Percentiles rank a stretch among this genome's conserved stretches.
Conservation (phyloP, 1,140 invertebrate species). For the Hyles vespertilio region DNA sequence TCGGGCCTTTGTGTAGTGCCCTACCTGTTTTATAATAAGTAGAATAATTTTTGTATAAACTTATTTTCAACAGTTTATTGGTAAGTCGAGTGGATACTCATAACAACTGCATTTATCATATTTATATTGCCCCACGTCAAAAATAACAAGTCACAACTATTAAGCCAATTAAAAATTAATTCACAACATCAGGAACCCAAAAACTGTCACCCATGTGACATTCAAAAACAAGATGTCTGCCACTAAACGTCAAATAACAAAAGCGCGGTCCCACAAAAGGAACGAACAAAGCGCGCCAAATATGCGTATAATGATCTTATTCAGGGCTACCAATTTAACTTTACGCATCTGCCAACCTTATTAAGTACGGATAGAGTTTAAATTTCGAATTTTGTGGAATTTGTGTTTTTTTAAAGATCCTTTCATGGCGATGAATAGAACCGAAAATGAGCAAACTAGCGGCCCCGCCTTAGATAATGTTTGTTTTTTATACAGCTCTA, state of each 20-base stretch:
- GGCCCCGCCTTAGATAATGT: conserved; percentile 35
- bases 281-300: conserved; percentile 56
- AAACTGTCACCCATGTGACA: conserved; percentile 28
- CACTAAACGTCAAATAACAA: conserved; percentile 61
- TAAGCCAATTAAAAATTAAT: conserved; percentile 5
- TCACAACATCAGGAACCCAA: conserved; percentile 26
- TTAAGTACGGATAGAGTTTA: conserved; percentile 19
- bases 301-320: conserved; percentile 68
- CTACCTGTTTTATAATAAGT: too few species aligned
- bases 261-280: conserved; percentile 41
- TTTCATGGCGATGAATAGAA: conserved; percentile 40
- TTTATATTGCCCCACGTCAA: background rate
- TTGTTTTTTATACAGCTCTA: conserved; percentile 9
- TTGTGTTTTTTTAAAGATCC: conserved; percentile 28
- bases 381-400: conserved; percentile 15
- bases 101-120: too few species aligned
- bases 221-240: conserved; percentile 66
- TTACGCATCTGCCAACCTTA: conserved; percentile 15
- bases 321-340: conserved; percentile 25
- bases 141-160: too few species aligned
- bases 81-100: too few species aligned
- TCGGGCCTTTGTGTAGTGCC: too few species aligned
- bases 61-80: too few species aligned
- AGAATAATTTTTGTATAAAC: too few species aligned
- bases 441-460: conserved; percentile 58